Evolutionary conservation across 2,113 vertebrate species (phyloP).

Genomic region (Salvelinus fontinalis): DNA sequence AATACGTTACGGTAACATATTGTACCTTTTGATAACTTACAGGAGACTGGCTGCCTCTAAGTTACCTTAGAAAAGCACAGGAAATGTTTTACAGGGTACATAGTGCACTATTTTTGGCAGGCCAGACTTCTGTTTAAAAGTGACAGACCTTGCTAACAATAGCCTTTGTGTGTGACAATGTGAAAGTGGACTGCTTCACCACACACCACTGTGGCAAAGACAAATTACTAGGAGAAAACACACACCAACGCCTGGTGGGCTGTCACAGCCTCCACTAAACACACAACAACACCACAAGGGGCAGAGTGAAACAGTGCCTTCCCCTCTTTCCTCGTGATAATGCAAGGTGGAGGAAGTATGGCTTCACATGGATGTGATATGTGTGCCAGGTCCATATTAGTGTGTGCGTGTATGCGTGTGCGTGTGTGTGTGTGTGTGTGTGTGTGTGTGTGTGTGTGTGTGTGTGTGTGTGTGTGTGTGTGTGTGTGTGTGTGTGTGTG

Average conservation of each 20-base stretch:
- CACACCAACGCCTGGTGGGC: constrained; percentile 47
- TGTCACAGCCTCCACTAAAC: constrained; percentile 57
- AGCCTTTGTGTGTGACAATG: constrained; percentile 48
- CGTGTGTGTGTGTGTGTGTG: neutral
- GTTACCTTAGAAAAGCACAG: too few relatives aligned
- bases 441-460: constrained; percentile 12
- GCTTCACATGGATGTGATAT: constrained; percentile 60
- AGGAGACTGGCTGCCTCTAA: too few relatives aligned
- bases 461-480: neutral
- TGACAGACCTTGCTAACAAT: neutral
- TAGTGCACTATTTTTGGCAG: neutral
- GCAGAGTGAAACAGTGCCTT: too few relatives aligned
- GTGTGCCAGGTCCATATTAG: constrained; percentile 46
- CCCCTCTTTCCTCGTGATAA: too few relatives aligned
- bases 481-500: neutral
- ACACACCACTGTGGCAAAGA: constrained; percentile 55
- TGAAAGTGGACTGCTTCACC: constrained; percentile 52
- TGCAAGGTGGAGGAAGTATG: constrained; percentile 38
- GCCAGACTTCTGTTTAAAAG: neutral
- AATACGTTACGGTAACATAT: too few relatives aligned
- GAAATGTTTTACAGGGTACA: too few relatives aligned
- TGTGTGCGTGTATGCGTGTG: neutral
- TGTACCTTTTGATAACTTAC: too few relatives aligned
- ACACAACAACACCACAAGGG: constrained; percentile 37
- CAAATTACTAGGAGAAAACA: constrained; percentile 61